Conservation (phyloP, 2,888 invertebrate genomes). For the Drosophila mercatorum region DNA sequence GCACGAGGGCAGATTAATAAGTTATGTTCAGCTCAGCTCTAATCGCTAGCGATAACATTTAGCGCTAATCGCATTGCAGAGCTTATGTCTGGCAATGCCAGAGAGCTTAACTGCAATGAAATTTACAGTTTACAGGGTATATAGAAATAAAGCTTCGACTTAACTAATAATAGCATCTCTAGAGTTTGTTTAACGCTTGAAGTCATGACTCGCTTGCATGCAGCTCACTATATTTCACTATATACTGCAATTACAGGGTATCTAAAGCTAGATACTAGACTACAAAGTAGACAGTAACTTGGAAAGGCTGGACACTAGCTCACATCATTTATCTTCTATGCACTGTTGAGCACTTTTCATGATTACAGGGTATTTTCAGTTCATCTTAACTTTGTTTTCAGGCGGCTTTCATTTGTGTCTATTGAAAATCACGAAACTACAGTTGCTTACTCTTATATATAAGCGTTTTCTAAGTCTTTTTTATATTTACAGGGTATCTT, state of each 20-base stretch:
- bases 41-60: no score
- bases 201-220: neutral
- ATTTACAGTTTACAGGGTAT: neutral
- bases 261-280: neutral
- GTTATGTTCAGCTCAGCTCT: neutral
- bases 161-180: no score
- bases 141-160: no score
- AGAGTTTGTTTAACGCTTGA: no score
- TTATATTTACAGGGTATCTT: constrained; percentile 4
- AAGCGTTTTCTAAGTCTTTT: neutral
- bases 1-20: constrained; percentile 28
- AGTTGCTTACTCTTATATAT: neutral
- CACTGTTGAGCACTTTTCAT: neutral
- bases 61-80: no score
- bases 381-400: neutral
- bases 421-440: no score
- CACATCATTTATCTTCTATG: neutral
- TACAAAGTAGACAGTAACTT: neutral
- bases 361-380: constrained; percentile 1
- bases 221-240: neutral
- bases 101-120: neutral
- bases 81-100: neutral
- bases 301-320: no score
- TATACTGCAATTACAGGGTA: neutral
- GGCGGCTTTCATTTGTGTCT: neutral